Evolutionary conservation across 2,113 vertebrate genomes (phyloP), one percentile per base, ranked within the genome.

Genomic region (Fulica atra): DNA sequence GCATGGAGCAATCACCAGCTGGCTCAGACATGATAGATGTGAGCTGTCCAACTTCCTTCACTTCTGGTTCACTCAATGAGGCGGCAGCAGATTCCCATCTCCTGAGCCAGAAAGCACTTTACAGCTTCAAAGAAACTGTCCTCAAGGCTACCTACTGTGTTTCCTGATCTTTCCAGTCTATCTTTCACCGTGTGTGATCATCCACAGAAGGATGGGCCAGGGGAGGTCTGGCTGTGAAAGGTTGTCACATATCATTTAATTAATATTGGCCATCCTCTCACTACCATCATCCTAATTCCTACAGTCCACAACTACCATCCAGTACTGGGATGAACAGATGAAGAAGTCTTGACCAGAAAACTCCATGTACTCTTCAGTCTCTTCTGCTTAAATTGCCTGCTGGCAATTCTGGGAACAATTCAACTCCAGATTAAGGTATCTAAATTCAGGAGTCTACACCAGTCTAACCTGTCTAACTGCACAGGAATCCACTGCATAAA

Each of bases 1-100:
- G 83, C 65, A 50, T 51, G 72, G 92, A 57, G 73, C 77, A 64
- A 73, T 59, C 92, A 94, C 80, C 86, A 96, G 61, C 92, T 94
- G 95, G 69, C 90, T 92, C 86, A 69, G 73, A 84, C 89, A 60
- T 6, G 35, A 92, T 26, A 77, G 70, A 91, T 87, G 65, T 33
- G 51, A 93, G 80, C 69, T 70, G 63, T 79, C 83, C 61, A 92
- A 69, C 83, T 84, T 68, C 61, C 65, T 81, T 89, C 83, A 76
- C 61, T 86, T 79, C 51, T 84, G 81, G 33, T 70, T 95, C 2
- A 0, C 68, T 93, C 80, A 81, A 13, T 17, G 31, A 90, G 72
- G 81, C 48, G 81, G 80, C 60, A 84, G 70, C 73, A 92, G 57
- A 89, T 69, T 96, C 61, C 31, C 57, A 31, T 64, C 81, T 85